Percentiles rank a stretch among this genome's conserved stretches.
Conservation (phyloP, 2,797 vertebrate genomes). For the Lutjanus campechanus region DNA sequence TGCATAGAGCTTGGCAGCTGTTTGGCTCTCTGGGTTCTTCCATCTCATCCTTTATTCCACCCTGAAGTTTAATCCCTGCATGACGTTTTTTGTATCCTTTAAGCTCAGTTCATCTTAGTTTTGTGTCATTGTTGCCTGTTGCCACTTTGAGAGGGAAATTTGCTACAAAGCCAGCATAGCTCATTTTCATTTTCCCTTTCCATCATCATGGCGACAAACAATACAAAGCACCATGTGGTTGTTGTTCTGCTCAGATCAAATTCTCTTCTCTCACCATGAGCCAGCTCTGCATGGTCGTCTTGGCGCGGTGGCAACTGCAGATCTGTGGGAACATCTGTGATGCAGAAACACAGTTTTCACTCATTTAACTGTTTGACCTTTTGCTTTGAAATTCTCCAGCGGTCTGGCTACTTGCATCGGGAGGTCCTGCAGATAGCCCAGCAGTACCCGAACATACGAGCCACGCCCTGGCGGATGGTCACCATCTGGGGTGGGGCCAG, state of each 20-base stretch:
- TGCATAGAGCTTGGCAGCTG: slow-evolving; percentile 28
- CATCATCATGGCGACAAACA: slow-evolving; percentile 6
- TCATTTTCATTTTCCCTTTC: neutral
- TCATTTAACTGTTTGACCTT: slow-evolving; percentile 25
- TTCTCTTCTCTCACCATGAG: slow-evolving; percentile 41
- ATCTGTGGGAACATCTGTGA: slow-evolving; percentile 23
- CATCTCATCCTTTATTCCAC: slow-evolving; percentile 25
- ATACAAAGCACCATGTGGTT: slow-evolving; percentile 22
- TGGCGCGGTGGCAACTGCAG: slow-evolving; percentile 37
- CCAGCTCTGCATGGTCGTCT: slow-evolving; percentile 42
- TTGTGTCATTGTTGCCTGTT: neutral
- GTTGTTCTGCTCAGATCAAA: slow-evolving; percentile 31
- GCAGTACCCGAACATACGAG: slow-evolving; percentile 92
- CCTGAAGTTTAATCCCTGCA: slow-evolving; percentile 36
- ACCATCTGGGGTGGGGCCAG: slow-evolving; percentile 99
- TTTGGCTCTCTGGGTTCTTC: slow-evolving; percentile 24
- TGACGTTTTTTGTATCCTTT: slow-evolving; percentile 8
- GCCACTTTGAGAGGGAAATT: slow-evolving; percentile 1
- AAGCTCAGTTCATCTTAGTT: slow-evolving; percentile 25
- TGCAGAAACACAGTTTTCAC: slow-evolving; percentile 7
- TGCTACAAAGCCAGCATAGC: neutral
- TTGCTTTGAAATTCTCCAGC: slow-evolving; percentile 80
- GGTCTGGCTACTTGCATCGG: slow-evolving; percentile 93
- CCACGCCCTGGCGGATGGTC: slow-evolving; percentile 97
- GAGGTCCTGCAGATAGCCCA: slow-evolving; percentile 90